Base-by-base conservation (phyloP, 2,888 invertebrate genomes). In the Tipula unca region DNA sequence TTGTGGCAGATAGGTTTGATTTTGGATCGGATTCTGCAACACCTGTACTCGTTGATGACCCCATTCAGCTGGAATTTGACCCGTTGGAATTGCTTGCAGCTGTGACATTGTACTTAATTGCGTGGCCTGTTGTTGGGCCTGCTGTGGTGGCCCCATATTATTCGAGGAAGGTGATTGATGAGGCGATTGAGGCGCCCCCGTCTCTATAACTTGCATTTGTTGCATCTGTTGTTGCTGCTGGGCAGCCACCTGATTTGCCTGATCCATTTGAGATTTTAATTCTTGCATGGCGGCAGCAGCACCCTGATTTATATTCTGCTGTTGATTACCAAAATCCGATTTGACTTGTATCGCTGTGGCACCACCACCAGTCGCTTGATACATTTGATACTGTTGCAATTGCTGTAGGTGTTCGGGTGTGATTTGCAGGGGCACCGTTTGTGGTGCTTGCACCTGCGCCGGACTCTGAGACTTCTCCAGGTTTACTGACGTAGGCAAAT, bases 21-120 rank as follows among this genome's bases (percentile, higher is more conserved):
- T 95, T 90, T 95, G 92, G 85, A 95, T 90, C 0, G 95, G 95
- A 86, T 94, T 94, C 88, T 96, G 96, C 88, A 97, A 96, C 29
- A 97, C 95, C 89, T 97, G 97, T 39, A 97, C 94, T 4, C 95
- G 92, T n/a, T 94, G 93, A 87, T 95, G 94, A 85, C 94, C 93
- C 93, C 95, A 94, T 88, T 95, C 95, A 92, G 95, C 85, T 92
- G 94, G 88, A 92, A 94, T 88, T 84, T 93, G 93, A 0, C 92
- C 92, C 0, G 92, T 92, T 8, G 93, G 93, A 10, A 93, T 91
- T 87, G 94, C 93, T 87, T 95, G 96, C 88, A 95, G 91, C 0
- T 95, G 94, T 3, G 96, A 95, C 95, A 96, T 95, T 5, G 95
- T 94, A 1, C 95, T 94, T 86, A 95, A 94, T 1, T 94, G 93